These are phyloP conservation scores for Lottia scabra DNA, from an alignment of 2,888 invertebrate genomes.

Conservation along the genomic window DNA sequence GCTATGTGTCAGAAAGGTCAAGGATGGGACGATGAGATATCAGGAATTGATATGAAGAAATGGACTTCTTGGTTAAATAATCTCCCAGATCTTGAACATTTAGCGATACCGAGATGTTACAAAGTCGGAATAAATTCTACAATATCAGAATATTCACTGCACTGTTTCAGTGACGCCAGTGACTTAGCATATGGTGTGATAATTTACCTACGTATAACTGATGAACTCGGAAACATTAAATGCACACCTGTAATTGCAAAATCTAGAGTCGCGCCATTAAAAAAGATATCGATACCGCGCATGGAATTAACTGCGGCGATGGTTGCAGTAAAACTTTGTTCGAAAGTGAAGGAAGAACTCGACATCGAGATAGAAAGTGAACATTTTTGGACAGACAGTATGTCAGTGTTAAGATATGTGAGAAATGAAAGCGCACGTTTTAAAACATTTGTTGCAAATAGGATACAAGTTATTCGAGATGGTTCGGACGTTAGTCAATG, in stretches of 20 bases:
- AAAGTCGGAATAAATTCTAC: not conserved
- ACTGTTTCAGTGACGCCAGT: conserved; percentile 10
- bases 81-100: not conserved
- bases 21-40: conserved; percentile 7
- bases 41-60: not conserved
- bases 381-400: conserved; percentile 13
- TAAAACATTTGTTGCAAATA: conserved; percentile 6
- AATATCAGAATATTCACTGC: not conserved
- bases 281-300: conserved; percentile 12
- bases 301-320: conserved; percentile 13
- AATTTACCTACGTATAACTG: not conserved
- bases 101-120: not conserved
- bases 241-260: not conserved
- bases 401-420: not conserved
- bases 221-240: not conserved
- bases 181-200: not conserved
- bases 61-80: conserved; percentile 10
- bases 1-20: not conserved
- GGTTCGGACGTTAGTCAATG: not conserved
- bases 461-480: conserved; percentile 1
- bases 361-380: not conserved
- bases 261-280: conserved; percentile 12
- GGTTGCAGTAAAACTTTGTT: not conserved
- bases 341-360: not conserved
- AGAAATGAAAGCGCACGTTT: not conserved